Evolutionary conservation across 1,140 invertebrate species (phyloP).

Genomic region (Steinernema khuongi): DNA sequence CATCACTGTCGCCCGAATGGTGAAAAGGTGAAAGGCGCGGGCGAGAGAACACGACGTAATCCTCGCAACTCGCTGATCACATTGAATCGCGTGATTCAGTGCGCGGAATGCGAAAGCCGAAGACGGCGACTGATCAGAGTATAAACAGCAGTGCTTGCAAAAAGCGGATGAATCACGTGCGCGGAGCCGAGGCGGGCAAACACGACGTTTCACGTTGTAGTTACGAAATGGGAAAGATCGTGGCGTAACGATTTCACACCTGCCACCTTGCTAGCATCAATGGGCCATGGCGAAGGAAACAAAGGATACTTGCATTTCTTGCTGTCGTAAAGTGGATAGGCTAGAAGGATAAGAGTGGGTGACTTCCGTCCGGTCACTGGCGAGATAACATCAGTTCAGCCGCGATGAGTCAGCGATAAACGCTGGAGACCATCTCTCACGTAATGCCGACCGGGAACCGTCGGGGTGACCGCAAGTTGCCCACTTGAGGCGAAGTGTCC

Average conservation of each 20-base stretch:
- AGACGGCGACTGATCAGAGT: neutral
- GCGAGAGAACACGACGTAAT: slow-evolving; percentile 3
- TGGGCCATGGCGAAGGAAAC: neutral
- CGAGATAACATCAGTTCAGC: neutral
- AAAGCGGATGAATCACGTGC: neutral
- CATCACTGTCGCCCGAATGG: no score
- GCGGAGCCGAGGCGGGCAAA: neutral
- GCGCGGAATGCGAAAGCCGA: neutral
- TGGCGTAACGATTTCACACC: neutral
- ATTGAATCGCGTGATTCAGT: neutral
- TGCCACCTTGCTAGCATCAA: neutral
- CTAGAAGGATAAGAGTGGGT: neutral
- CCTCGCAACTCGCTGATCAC: neutral
- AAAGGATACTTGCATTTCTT: neutral
- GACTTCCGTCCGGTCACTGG: neutral
- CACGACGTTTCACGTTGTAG: neutral
- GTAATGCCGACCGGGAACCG: neutral
- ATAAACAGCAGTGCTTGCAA: slow-evolving; percentile 4
- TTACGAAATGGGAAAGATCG: neutral
- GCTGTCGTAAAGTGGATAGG: neutral
- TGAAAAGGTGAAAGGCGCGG: slow-evolving; percentile 11
- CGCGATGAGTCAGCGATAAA: neutral
- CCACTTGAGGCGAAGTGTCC: no score
- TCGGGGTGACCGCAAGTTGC: neutral
- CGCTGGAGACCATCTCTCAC: neutral